Conservation (phyloP, 2,797 vertebrate genomes). For the Sebastes iracundus region DNA sequence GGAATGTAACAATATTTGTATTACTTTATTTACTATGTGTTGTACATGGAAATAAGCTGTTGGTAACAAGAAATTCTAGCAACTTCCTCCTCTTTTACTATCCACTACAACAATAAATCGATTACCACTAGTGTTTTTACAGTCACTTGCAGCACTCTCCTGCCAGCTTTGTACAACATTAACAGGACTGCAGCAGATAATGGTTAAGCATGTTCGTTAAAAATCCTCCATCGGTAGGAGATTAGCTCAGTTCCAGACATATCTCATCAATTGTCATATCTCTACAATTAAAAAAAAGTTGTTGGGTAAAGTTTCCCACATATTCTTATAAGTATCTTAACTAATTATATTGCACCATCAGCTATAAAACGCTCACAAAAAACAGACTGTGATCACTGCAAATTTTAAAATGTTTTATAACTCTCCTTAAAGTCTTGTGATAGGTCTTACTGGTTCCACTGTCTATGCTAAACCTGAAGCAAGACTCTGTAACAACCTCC, state of each 20-base stretch:
- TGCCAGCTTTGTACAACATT: not conserved
- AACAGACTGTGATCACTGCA: too few species aligned
- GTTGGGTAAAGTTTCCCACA: not conserved
- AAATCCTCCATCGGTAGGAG: not conserved
- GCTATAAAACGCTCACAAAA: not conserved
- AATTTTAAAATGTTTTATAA: too few species aligned
- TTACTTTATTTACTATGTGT: not conserved
- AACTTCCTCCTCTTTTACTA: not conserved
- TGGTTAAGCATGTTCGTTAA: not conserved
- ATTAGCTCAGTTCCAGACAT: not conserved
- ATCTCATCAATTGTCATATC: not conserved
- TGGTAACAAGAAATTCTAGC: too few species aligned
- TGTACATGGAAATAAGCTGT: too few species aligned
- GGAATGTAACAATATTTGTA: not conserved
- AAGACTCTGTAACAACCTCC: not conserved
- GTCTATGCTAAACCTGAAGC: not conserved
- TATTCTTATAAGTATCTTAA: not conserved
- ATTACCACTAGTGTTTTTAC: not conserved
- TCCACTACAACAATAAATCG: not conserved
- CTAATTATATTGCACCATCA: not conserved
- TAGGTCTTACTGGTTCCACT: not conserved
- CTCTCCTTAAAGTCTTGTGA: too few species aligned
- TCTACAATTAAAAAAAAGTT: not conserved
- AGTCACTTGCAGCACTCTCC: not conserved
- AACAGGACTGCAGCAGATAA: not conserved